Evolutionary conservation across 2,113 vertebrate genomes (phyloP).

Genomic region (Carassius gibelio): DNA sequence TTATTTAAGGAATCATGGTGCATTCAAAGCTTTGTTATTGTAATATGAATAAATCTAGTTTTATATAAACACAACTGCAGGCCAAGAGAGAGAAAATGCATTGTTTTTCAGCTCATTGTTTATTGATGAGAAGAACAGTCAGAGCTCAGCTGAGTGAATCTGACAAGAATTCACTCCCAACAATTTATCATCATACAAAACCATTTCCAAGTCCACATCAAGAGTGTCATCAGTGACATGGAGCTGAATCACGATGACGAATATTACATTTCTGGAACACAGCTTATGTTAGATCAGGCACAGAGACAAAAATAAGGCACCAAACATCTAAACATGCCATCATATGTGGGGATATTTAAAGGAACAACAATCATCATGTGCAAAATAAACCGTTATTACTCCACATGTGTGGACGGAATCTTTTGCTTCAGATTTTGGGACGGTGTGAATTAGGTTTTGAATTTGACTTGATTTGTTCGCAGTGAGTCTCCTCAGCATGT

Average conservation of each 20-base stretch:
- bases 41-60: neutral
- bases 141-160: neutral
- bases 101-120: neutral
- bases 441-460: slow-evolving; percentile 1
- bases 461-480: neutral
- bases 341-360: neutral
- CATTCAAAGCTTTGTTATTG: neutral
- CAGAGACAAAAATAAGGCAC: slow-evolving; percentile 1
- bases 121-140: neutral
- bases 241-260: neutral
- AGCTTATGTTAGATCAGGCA: neutral
- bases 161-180: neutral
- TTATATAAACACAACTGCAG: neutral
- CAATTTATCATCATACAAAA: slow-evolving; percentile 5
- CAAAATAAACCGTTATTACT: neutral
- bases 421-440: neutral
- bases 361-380: neutral
- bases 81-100: neutral
- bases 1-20: neutral
- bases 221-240: neutral
- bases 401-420: neutral
- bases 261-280: neutral
- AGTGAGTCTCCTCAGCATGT: neutral
- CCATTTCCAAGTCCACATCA: neutral
- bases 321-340: neutral